These are phyloP conservation scores for Magallana nippona DNA, from an alignment of 2,888 invertebrate species.

Conservation along the genomic window DNA sequence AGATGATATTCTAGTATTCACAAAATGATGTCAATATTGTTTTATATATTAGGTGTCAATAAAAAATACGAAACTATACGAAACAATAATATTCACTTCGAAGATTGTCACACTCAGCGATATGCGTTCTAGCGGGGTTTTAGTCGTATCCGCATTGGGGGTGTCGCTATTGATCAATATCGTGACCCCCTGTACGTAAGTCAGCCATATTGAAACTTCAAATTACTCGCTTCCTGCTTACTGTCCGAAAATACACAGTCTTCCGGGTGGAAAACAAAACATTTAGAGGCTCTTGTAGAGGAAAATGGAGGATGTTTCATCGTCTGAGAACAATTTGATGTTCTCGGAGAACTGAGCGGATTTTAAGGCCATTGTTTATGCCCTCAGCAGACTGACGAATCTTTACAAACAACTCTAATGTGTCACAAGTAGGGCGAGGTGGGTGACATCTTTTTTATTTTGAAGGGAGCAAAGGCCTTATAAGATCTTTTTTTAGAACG, in stretches of 20 bases:
- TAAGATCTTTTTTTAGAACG: too few relatives aligned
- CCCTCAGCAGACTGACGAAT: not conserved
- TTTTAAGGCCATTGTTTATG: not conserved
- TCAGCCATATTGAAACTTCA: slow-evolving; percentile 7
- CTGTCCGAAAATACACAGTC: slow-evolving; percentile 5
- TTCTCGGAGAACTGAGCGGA: not conserved
- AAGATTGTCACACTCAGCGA: too few relatives aligned
- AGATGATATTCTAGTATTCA: too few relatives aligned
- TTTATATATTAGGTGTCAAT: too few relatives aligned
- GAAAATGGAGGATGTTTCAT: slow-evolving; percentile 1
- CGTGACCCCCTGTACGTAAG: slow-evolving; percentile 25
- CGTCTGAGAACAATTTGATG: not conserved
- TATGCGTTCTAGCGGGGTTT: too few relatives aligned
- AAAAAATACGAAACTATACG: too few relatives aligned
- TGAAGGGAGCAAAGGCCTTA: too few relatives aligned
- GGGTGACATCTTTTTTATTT: not conserved
- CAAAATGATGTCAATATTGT: too few relatives aligned
- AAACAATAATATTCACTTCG: too few relatives aligned
- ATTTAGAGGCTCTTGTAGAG: not conserved
- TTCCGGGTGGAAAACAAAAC: slow-evolving; percentile 15
- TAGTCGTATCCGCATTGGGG: not conserved
- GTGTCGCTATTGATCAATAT: slow-evolving; percentile 29
- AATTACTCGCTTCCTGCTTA: slow-evolving; percentile 8
- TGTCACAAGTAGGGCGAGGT: slow-evolving; percentile 31
- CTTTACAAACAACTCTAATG: not conserved